Conservation (phyloP, 2,888 invertebrate genomes). For the Dryobotodes eremita region DNA sequence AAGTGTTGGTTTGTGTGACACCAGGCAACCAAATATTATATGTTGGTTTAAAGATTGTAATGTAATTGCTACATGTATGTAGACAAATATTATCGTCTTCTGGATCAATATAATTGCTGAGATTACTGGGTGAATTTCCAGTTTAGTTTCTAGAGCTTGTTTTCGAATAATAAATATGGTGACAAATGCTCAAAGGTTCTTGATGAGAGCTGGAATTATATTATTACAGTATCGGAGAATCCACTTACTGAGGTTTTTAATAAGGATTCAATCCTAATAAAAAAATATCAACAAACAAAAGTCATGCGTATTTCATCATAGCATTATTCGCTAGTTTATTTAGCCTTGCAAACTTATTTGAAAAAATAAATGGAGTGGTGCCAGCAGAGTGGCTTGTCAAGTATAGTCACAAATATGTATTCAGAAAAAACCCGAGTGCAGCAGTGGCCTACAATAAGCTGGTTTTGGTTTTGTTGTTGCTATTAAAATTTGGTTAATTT, state of each 20-base stretch:
- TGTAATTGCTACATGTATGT: conserved; percentile 1
- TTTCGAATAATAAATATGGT: background rate
- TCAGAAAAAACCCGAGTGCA: background rate
- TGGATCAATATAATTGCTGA: too few species aligned
- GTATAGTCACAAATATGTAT: background rate
- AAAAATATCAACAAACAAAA: background rate
- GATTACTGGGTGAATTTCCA: background rate
- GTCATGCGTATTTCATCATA: background rate
- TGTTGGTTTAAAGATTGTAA: background rate
- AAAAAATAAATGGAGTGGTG: background rate
- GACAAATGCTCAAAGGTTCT: background rate
- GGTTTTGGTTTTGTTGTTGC: background rate
- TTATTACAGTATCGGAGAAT: background rate
- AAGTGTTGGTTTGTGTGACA: background rate
- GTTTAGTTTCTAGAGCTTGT: background rate
- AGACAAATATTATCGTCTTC: too few species aligned
- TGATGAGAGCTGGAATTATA: background rate
- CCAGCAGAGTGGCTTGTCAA: background rate
- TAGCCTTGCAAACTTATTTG: background rate
- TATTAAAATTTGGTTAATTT: background rate
- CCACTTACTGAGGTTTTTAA: background rate
- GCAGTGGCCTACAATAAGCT: conserved; percentile 3
- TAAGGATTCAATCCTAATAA: too few species aligned
- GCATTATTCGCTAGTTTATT: background rate
- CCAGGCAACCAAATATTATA: background rate